A percentile compares a stretch with the other conserved stretches of the same genome.
phyloP scores from a whole-genome alignment of 53 echinoderm and acorn worm genomes.

The Glandiceps talaboti region DNA sequence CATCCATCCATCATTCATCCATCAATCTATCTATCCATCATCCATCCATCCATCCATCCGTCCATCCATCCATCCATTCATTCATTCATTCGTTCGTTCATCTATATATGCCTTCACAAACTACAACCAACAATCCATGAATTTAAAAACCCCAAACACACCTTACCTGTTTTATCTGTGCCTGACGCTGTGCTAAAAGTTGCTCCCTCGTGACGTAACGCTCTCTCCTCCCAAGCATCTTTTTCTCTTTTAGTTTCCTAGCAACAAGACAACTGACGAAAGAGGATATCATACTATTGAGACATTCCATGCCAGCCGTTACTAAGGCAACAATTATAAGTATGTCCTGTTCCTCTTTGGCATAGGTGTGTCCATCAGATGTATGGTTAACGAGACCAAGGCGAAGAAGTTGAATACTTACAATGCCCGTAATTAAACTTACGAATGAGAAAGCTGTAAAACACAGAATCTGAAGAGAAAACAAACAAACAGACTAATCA shows the following conservation, averaged over 20 bases:
- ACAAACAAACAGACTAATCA: too few species aligned
- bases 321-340: conserved; percentile 54
- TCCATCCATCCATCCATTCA: too few species aligned
- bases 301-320: conserved; percentile 57
- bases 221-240: conserved; percentile 23
- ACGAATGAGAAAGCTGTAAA: conserved; percentile 76
- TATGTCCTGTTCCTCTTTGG: conserved; percentile 68
- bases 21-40: too few species aligned
- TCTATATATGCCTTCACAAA: too few species aligned
- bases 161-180: conserved; percentile 85
- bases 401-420: conserved; percentile 82
- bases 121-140: too few species aligned
- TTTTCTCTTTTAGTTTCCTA: conserved; percentile 48
- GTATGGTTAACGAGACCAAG: conserved; percentile 84
- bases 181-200: conserved; percentile 77
- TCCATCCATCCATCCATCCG: too few species aligned
- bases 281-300: conserved; percentile 45
- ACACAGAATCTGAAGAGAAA: conserved; percentile 57
- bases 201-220: conserved; percentile 55
- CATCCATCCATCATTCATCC: too few species aligned
- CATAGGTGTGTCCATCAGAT: conserved; percentile 77
- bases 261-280: conserved; percentile 59
- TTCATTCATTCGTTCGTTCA: too few species aligned
- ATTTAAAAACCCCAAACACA: too few species aligned
- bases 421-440: conserved; percentile 54